Evolutionary conservation across 2,113 vertebrate genomes (phyloP).

Genomic region (Chaetorhynchus papuensis): DNA sequence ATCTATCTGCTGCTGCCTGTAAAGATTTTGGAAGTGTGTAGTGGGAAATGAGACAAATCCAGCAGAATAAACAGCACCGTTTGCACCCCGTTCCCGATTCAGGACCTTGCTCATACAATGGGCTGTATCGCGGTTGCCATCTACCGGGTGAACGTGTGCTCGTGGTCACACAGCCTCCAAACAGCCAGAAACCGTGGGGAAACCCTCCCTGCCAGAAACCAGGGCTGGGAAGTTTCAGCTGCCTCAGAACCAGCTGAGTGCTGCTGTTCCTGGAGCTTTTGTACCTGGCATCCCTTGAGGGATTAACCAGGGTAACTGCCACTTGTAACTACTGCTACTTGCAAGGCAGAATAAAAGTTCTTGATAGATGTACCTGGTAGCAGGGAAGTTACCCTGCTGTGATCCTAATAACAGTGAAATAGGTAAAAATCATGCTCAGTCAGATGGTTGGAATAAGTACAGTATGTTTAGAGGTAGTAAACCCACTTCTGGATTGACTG

Average conservation of each 20-base stretch:
- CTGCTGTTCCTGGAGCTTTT: background rate
- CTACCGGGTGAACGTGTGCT: background rate
- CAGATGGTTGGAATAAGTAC: background rate
- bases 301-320: background rate
- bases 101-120: fast-evolving
- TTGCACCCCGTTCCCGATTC: fast-evolving
- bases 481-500: background rate
- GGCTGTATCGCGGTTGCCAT: background rate
- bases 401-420: background rate
- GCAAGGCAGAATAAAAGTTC: background rate
- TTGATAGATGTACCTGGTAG: background rate
- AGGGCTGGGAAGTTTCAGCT: background rate
- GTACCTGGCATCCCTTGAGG: background rate
- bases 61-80: fast-evolving
- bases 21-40: background rate
- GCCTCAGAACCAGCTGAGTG: background rate
- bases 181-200: background rate
- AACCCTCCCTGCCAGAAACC: background rate
- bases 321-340: background rate
- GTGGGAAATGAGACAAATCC: background rate
- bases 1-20: background rate
- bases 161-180: background rate
- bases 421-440: background rate
- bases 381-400: background rate
- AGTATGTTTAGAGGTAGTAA: background rate